These are phyloP conservation scores for Encarsia formosa DNA, from an alignment of 2,888 invertebrate species.

Conservation along the genomic window DNA sequence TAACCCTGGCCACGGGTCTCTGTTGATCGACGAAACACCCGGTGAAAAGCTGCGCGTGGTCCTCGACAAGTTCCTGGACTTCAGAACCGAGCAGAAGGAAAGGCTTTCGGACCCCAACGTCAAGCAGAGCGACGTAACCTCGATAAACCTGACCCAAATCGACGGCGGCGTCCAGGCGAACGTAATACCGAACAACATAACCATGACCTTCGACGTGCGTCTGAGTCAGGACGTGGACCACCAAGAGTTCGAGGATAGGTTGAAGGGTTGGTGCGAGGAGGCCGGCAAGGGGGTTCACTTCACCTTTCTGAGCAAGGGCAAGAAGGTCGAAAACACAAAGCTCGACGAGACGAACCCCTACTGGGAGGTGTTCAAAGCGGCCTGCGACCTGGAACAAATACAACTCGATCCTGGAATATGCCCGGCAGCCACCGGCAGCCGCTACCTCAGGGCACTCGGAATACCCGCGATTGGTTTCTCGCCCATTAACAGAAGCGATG, in stretches of 20 bases:
- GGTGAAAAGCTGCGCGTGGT: constrained; percentile 66
- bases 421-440: constrained; percentile 86
- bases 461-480: constrained; percentile 87
- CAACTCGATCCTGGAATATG: constrained; percentile 63
- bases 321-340: constrained; percentile 60
- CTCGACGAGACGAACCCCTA: constrained; percentile 63
- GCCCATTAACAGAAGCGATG: constrained; percentile 80
- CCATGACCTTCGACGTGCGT: constrained; percentile 71
- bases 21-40: constrained; percentile 65
- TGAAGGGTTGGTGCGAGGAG: constrained; percentile 63
- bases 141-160: constrained; percentile 68
- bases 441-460: constrained; percentile 73
- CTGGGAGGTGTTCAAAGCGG: constrained; percentile 68
- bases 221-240: constrained; percentile 64
- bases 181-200: constrained; percentile 80
- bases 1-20: constrained; percentile 73
- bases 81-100: constrained; percentile 58
- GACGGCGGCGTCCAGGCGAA: constrained; percentile 88
- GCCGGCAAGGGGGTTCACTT: constrained; percentile 71
- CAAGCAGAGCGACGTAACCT: constrained; percentile 67
- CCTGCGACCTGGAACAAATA: constrained; percentile 58
- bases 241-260: constrained; percentile 61
- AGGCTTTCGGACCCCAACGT: constrained; percentile 55
- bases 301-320: constrained; percentile 62
- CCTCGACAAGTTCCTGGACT: constrained; percentile 63